Evolutionary conservation across 2,888 invertebrate genomes (phyloP), one percentile per base, ranked within the genome.

Genomic region (Tholera decimalis): DNA sequence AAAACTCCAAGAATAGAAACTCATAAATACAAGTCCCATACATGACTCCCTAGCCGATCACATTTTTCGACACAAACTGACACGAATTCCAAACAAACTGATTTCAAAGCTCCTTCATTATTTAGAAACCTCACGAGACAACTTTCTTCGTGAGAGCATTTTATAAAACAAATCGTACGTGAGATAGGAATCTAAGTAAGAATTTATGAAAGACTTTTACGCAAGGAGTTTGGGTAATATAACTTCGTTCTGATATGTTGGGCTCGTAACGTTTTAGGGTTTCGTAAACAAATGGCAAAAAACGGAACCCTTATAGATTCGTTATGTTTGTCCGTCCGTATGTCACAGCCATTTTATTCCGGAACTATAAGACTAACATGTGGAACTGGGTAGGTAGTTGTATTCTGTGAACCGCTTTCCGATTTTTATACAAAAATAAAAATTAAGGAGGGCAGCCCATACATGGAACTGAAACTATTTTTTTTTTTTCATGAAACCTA

Each of bases 71-170:
- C 18, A 24, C 53, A 44, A 51, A 57, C 41, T 44, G 50, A 18
- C 33, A 56, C 53, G 60, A 68, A 68, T 79, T 24, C 53, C 20
- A 58, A 51, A 43, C 37, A 49, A 60, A 50, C 60, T 49, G 61
- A 77, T 67, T 76, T 67, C 64, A 56, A n/a, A 74, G 28, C 33
- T 53, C 46, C 24, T 79, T 59, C 26, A 64, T 64, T 55, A 64
- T 75, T 59, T 44, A 64, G 35, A 41, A 30, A 54, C 24, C 64
- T 53, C 50, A 8, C 1, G 76, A 62, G 65, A 59, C 69, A 44
- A 50, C 54, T 62, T 65, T 43, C 46, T 63, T 20, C 73, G 43
- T 33, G 55, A 37, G 35, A 59, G 28, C 44, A 28, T 62, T 59
- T 62, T 50, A 56, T 59, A 41, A 63, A 51, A 63, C 41, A 58